Evolutionary conservation across 1,140 invertebrate genomes (phyloP), one percentile per base, ranked within the genome.

Genomic region (Metopolophium dirhodum): DNA sequence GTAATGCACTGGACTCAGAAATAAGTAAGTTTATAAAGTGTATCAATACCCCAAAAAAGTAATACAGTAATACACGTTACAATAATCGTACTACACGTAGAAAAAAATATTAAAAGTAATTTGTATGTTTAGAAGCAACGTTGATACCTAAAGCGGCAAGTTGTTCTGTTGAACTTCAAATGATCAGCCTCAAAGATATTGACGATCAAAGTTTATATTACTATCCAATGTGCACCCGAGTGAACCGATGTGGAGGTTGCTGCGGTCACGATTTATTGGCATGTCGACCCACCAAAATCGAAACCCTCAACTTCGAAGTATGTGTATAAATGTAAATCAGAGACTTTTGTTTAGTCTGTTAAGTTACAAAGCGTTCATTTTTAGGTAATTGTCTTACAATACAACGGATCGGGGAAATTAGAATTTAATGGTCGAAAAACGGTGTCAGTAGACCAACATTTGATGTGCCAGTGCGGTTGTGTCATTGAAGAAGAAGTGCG

Each of bases 191-290:
- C n/a, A 95, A 95, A 83, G 94, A 95, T n/a, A 94, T 94, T 2
- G 94, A 95, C 51, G 96, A 97, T 94, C 95, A 96, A 4, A 95
- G 96, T 82, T 94, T 96, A 11, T 94, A 96, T 47, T 96, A 96
- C 93, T 96, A 95, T 94, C 97, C 97, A 0, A 94, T 95, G 49
- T 98, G 97, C 94, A 97, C 96, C 3, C 94, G 96, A 88, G 95
- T 97, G 3, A 96, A 96, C 94, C 95, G 96, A 94, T 98, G 97
- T 94, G 96, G 96, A 22, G 97, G 97, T 11, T 97, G 97, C 94
- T 98, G 97, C 94, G 95, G 95, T 1, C 96, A 96, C 87, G 94
- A 95, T 26, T 94, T 97, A 87, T 95, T 97, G 22, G 95, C 95
- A 18, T 98, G 97, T 94, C 96, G 97, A 94, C 96, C 97, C 3